phyloP scores from a whole-genome alignment of 92 coral and sea anemone genomes.

The Zoanthus sociatus region DNA sequence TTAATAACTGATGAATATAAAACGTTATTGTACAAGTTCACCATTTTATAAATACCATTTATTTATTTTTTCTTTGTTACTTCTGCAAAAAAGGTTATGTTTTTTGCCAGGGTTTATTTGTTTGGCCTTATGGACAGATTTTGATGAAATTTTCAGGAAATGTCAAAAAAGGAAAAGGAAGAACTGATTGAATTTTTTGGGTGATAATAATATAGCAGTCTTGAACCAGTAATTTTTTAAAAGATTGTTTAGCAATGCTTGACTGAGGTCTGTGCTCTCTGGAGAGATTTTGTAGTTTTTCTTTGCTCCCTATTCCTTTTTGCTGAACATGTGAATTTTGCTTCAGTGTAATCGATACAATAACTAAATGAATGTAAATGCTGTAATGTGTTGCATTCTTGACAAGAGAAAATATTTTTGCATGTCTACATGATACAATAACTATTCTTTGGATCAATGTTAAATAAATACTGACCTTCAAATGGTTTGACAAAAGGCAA shows the following conservation, averaged over 20 bases:
- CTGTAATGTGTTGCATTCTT: neutral
- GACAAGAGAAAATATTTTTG: neutral
- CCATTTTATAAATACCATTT: too few relatives aligned
- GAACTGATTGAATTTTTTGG: too few relatives aligned
- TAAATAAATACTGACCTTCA: slow-evolving; percentile 44
- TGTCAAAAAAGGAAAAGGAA: too few relatives aligned
- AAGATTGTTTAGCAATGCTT: neutral
- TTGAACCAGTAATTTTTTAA: neutral
- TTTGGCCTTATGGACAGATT: too few relatives aligned
- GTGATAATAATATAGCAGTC: neutral
- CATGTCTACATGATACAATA: neutral
- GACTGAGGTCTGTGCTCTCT: neutral
- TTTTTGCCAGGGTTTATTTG: too few relatives aligned
- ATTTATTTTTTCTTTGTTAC: too few relatives aligned
- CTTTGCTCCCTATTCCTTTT: neutral
- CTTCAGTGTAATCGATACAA: neutral
- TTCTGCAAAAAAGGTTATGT: too few relatives aligned
- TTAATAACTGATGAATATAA: neutral
- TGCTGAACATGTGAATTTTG: neutral
- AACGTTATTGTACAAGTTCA: neutral
- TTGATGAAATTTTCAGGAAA: too few relatives aligned
- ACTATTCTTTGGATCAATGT: neutral
- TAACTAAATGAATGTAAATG: neutral
- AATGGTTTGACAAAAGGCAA: slow-evolving; percentile 63
- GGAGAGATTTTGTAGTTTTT: neutral